Evolutionary conservation across 2,113 vertebrate genomes (phyloP), one percentile per base, ranked within the genome.

Genomic region (Xyrauchen texanus): DNA sequence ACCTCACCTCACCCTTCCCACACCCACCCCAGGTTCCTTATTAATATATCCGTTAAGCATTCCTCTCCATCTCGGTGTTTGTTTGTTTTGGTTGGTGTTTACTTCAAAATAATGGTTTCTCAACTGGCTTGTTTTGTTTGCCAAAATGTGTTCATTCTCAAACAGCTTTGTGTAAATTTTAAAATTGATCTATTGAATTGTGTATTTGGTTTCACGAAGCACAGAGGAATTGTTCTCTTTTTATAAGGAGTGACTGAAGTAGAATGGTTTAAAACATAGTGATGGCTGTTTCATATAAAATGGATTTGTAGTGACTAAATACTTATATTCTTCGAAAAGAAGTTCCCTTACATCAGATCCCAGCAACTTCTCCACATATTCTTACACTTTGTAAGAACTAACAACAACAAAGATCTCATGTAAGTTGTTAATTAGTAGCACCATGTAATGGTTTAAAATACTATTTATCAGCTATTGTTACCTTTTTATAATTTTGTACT

Each of bases 31-130:
- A 34, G 21, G 21, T 93, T 89, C 90, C 90, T 90, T 95, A 93
- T 94, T 92, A 93, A 93, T 45, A 55, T 69, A 91, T 90, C 93
- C 94, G 94, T 93, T 93, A 96, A 95, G 95, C 96, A 97, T 98
- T 98, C 96, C 96, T 95, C 94, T 15, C n/a, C 55, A 68, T 68
- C 71, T 68, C 21, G 21, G 55, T 45, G n/a, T 16, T 12, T 60
- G 34, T 34, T 45, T n/a, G 21, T 42, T 34, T 44, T 58, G 15
- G 9, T 77, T 49, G 57, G 82, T 77, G 60, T 78, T 85, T 80
- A 57, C 21, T 34, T 68, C 53, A 13, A 72, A 82, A 34, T 34
- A 34, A 34, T 34, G 21, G 21, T 34, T 34, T 34, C 21, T 68
- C 62, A n/a, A 13, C 58, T n/a, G 52, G 11, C 65, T 81, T 77